phyloP scores from a whole-genome alignment of 2,797 vertebrate genomes.

The Gymnoscopelus braueri region DNA sequence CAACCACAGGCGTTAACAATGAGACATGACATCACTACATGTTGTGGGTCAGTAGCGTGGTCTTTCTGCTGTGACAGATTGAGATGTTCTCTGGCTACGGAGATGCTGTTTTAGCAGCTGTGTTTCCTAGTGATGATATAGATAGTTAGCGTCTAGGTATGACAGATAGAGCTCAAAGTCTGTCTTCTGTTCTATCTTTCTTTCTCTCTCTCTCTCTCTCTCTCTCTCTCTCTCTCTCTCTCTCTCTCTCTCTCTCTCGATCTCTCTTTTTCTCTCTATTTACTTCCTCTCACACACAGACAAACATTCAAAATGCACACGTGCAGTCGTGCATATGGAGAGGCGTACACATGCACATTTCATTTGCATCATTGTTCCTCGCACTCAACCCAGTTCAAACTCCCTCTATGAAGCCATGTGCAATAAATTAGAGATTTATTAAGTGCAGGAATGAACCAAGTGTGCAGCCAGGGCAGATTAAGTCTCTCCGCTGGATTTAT shows the following conservation, averaged over 20 bases:
- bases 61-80: constrained; percentile 64
- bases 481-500: constrained; percentile 70
- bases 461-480: constrained; percentile 66
- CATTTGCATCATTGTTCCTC: constrained; percentile 54
- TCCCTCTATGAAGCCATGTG: constrained; percentile 63
- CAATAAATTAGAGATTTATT: constrained; percentile 76
- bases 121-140: constrained; percentile 63
- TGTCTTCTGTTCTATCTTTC: not conserved
- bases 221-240: constrained; percentile 1
- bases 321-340: constrained; percentile 32
- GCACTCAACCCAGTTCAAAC: constrained; percentile 54
- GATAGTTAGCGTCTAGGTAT: constrained; percentile 62
- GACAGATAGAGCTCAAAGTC: constrained; percentile 23
- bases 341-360: constrained; percentile 24
- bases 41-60: constrained; percentile 66
- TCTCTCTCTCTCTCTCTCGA: not conserved
- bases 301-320: constrained; percentile 32
- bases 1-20: constrained; percentile 51
- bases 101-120: constrained; percentile 63
- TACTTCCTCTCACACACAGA: constrained; percentile 1
- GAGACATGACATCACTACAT: constrained; percentile 75
- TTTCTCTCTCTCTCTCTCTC: not conserved
- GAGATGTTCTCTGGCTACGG: constrained; percentile 60
- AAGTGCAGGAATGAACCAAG: constrained; percentile 62
- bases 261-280: not conserved